Percentiles rank a stretch among this genome's conserved stretches.
phyloP scores from a whole-genome alignment of 1,140 invertebrate genomes.

The Sesamia nonagrioides region DNA sequence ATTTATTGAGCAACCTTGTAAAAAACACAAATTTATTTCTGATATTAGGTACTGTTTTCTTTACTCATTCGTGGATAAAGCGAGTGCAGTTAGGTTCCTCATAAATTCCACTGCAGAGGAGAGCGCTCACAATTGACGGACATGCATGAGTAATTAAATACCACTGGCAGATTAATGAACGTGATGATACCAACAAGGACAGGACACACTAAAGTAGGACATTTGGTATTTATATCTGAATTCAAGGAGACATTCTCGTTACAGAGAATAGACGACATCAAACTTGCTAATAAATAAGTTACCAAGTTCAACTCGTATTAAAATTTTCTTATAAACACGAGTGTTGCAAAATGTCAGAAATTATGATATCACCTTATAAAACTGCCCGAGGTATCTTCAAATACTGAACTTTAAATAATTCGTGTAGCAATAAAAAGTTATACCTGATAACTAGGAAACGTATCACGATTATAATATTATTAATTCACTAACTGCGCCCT shows the following conservation, averaged over 20 bases:
- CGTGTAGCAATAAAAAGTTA: background rate
- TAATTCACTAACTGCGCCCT: too few relatives aligned
- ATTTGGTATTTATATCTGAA: background rate
- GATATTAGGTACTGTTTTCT: too few relatives aligned
- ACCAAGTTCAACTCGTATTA: too few relatives aligned
- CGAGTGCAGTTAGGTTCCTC: too few relatives aligned
- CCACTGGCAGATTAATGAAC: slow-evolving; percentile 31
- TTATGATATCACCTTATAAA: background rate
- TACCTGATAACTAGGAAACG: background rate
- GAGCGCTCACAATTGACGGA: slow-evolving; percentile 5
- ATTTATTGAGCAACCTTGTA: too few relatives aligned
- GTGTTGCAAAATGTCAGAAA: background rate
- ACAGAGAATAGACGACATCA: background rate
- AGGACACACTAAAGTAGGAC: slow-evolving; percentile 15
- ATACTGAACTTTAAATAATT: background rate
- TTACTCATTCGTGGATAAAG: too few relatives aligned
- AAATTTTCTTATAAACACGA: too few relatives aligned
- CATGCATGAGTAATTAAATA: slow-evolving; percentile 19
- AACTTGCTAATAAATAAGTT: too few relatives aligned
- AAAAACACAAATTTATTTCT: too few relatives aligned
- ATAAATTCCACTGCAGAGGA: background rate
- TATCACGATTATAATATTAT: background rate
- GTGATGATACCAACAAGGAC: slow-evolving; percentile 21
- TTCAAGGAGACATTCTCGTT: background rate
- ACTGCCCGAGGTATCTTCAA: background rate